phyloP scores from a whole-genome alignment of 2,888 invertebrate species.

The Merodon equestris region DNA sequence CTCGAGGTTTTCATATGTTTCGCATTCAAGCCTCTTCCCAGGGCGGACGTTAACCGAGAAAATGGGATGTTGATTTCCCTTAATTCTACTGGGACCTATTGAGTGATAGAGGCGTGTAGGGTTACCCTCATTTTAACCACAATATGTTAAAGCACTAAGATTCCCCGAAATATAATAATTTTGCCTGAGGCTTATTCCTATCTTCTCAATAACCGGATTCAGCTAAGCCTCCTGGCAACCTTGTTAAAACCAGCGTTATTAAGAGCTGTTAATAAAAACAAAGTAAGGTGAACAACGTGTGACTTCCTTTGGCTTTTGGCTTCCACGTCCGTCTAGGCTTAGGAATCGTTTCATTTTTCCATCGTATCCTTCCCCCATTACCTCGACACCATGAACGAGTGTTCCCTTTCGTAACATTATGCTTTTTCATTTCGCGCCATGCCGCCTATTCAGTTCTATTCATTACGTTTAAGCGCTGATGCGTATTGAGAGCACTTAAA shows the following conservation, averaged over 20 bases:
- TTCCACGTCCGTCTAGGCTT: conserved; percentile 27
- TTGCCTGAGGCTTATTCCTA: too few species aligned
- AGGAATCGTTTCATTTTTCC: conserved; percentile 17
- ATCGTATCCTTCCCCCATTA: neutral
- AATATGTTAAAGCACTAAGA: too few species aligned
- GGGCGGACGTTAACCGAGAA: conserved; percentile 2
- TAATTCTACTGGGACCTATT: too few species aligned
- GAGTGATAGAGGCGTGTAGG: too few species aligned
- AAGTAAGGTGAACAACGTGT: conserved; percentile 17
- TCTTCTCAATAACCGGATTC: too few species aligned
- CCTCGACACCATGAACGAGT: neutral
- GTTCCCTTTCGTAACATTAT: conserved; percentile 12
- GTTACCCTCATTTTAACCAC: too few species aligned
- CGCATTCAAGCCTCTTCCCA: conserved; percentile 15
- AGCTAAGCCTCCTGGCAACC: conserved; percentile 31
- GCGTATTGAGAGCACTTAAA: conserved; percentile 63
- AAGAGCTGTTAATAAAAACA: conserved; percentile 38
- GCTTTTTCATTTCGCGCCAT: too few species aligned
- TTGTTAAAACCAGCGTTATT: neutral
- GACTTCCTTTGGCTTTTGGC: conserved; percentile 33
- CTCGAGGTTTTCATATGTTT: conserved; percentile 25
- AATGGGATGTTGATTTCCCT: conserved; percentile 37
- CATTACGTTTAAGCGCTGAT: conserved; percentile 62
- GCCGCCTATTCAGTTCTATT: conserved; percentile 44
- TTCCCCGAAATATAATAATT: too few species aligned